A percentile compares a stretch with the other conserved stretches of the same genome.
These are phyloP conservation scores for Panagrolaimus sp. DNA, from an alignment of 1,140 invertebrate genomes.

Conservation along the genomic window DNA sequence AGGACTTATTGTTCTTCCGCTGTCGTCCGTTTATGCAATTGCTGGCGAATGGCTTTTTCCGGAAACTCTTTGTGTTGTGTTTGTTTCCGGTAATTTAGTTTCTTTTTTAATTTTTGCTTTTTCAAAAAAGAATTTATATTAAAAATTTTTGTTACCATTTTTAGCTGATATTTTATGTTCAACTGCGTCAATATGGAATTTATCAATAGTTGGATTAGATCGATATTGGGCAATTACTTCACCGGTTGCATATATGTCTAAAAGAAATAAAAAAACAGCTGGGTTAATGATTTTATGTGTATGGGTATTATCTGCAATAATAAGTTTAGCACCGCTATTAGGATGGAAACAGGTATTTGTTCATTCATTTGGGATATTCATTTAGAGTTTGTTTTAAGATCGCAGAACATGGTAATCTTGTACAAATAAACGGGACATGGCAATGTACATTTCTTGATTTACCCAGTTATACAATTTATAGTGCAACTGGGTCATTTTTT, in stretches of 20 bases:
- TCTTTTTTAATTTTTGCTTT: too few relatives aligned
- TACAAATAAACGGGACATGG: slow-evolving; percentile 17
- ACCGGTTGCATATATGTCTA: slow-evolving; percentile 54
- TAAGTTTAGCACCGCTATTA: slow-evolving; percentile 52
- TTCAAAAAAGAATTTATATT: background rate
- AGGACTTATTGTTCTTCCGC: slow-evolving; percentile 51
- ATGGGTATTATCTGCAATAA: slow-evolving; percentile 54
- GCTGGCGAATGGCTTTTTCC: slow-evolving; percentile 57
- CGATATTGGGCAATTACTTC: slow-evolving; percentile 57
- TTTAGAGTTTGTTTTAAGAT: too few relatives aligned
- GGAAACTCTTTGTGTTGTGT: slow-evolving; percentile 54
- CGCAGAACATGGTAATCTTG: slow-evolving; percentile 16
- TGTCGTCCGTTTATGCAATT: slow-evolving; percentile 57
- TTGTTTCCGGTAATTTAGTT: slow-evolving; percentile 48
- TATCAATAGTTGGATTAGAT: slow-evolving; percentile 52
- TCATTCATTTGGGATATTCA: too few relatives aligned
- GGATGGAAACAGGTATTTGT: slow-evolving; percentile 58
- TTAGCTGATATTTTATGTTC: slow-evolving; percentile 57
- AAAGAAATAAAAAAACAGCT: slow-evolving; percentile 51
- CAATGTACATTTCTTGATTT: slow-evolving; percentile 56
- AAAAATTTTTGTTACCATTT: slow-evolving; percentile 14
- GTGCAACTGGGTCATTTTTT: slow-evolving; percentile 58
- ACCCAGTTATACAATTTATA: slow-evolving; percentile 56
- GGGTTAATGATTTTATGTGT: slow-evolving; percentile 54
- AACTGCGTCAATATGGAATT: slow-evolving; percentile 56